Conservation (phyloP, 2,113 vertebrate genomes). For the Phyllostomus hastatus region DNA sequence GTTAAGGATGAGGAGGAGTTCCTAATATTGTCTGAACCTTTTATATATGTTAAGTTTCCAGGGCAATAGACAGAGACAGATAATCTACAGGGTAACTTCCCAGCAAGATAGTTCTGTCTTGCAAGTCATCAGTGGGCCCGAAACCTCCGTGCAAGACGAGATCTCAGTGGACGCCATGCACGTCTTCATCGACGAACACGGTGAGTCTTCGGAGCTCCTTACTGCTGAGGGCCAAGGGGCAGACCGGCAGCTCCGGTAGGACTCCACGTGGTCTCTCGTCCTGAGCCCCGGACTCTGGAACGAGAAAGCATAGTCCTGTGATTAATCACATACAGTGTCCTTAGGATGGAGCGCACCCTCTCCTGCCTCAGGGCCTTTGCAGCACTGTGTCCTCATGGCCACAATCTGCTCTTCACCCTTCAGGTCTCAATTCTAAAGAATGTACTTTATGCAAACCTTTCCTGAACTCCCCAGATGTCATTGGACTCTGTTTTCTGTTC, state of each 20-base stretch:
- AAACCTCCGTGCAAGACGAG: conserved; percentile 88
- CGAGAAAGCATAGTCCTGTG: not conserved
- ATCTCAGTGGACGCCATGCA: conserved; percentile 83
- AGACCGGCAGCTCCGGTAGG: not conserved
- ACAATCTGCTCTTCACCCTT: not conserved
- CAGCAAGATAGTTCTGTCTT: conserved; percentile 97
- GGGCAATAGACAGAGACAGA: conserved; percentile 93
- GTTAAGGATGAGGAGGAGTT: conserved; percentile 32
- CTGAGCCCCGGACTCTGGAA: not conserved
- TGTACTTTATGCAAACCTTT: not conserved
- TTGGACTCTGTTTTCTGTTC: not conserved
- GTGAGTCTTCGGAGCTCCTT: conserved; percentile 70
- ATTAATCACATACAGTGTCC: not conserved
- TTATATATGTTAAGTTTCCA: conserved; percentile 87
- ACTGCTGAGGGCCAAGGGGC: too few species aligned
- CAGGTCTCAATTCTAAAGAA: not conserved
- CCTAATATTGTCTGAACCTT: conserved; percentile 70
- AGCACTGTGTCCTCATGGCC: rapidly evolving
- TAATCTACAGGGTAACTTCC: conserved; percentile 94
- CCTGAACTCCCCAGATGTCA: not conserved
- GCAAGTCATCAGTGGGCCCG: conserved; percentile 96
- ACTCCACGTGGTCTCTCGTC: rapidly evolving
- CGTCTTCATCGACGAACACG: conserved; percentile 83
- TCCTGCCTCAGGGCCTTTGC: not conserved
- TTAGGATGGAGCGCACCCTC: not conserved